These are phyloP conservation scores for Alethe castanea DNA, from an alignment of 2,113 vertebrate genomes.

Conservation along the genomic window DNA sequence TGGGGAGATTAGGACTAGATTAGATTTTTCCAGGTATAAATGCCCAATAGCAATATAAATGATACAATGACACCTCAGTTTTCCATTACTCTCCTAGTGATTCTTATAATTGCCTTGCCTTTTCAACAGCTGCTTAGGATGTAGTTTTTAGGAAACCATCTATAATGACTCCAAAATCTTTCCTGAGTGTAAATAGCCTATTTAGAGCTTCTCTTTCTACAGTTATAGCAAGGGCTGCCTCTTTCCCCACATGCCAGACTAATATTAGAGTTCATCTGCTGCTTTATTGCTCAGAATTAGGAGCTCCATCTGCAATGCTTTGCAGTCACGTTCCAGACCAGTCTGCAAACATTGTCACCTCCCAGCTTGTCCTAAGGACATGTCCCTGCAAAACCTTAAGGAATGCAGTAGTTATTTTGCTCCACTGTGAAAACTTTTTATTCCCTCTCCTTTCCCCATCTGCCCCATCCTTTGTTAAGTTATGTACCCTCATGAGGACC, in stretches of 20 bases:
- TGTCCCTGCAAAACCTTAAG: not conserved
- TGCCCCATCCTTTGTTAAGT: not conserved
- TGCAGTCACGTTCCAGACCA: not conserved
- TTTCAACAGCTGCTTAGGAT: not conserved
- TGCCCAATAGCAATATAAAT: not conserved
- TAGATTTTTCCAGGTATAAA: not conserved
- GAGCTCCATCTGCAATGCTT: not conserved
- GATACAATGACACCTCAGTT: not conserved
- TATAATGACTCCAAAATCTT: not conserved
- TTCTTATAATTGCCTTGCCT: not conserved
- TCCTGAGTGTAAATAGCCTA: not conserved
- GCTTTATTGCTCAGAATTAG: not conserved
- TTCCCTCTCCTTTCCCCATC: not conserved
- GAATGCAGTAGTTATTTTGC: not conserved
- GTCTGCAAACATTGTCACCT: not conserved
- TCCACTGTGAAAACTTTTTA: not conserved
- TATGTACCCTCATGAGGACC: not conserved
- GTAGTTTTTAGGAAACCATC: not conserved
- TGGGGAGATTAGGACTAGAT: not conserved
- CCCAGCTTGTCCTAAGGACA: not conserved
- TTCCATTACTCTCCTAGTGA: not conserved
- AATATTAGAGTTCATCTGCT: constrained; percentile 42
- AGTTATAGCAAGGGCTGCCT: not conserved
- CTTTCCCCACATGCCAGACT: not conserved
- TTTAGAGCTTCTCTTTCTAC: not conserved